Evolutionary conservation across 2,888 invertebrate species (phyloP), one percentile per base, ranked within the genome.

Genomic region (Agapetus fuscipes): DNA sequence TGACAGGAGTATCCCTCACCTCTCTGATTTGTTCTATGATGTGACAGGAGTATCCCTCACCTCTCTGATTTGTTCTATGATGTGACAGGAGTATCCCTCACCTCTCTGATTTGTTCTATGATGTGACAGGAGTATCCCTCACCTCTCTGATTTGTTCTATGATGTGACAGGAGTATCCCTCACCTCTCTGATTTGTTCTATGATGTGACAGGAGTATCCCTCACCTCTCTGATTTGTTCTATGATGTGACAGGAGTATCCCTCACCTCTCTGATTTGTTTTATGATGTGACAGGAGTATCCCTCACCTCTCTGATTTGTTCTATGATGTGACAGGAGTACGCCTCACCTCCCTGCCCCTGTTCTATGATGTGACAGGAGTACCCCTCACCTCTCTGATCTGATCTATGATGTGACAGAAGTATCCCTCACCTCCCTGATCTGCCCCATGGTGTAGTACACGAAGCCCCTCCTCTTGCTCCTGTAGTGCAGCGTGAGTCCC

Each of bases 361-460:
- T n/a, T n/a, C n/a, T n/a, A n/a, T n/a, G n/a, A n/a, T n/a, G n/a
- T n/a, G n/a, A n/a, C n/a, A n/a, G n/a, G 20, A 20, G 9, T 6
- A 20, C 9, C 20, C 20, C 9, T 4, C 20, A 20, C 20, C 20
- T 20, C 4, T 20, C 9, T 20, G 9, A 20, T 20, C 20, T 20
- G 20, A 4, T 9, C 20, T 20, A 9, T 28, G 13, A 28, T 7
- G 13, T 28, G n/a, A 28, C n/a, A 28, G n/a, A n/a, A n/a, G n/a
- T n/a, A n/a, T n/a, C n/a, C n/a, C n/a, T n/a, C n/a, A 80, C 83
- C 73, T 85, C 88, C 57, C 86, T 73, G 49, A 95, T 93, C 62
- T 94, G 94, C 2, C 95, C 96, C 83, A 94, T 94, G 4, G 95
- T 93, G 57, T 97, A 97, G 62, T 90, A 90, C 3, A 95, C 84